These are phyloP conservation scores for Nomada fabriciana DNA, from an alignment of 2,888 invertebrate species.

Conservation along the genomic window DNA sequence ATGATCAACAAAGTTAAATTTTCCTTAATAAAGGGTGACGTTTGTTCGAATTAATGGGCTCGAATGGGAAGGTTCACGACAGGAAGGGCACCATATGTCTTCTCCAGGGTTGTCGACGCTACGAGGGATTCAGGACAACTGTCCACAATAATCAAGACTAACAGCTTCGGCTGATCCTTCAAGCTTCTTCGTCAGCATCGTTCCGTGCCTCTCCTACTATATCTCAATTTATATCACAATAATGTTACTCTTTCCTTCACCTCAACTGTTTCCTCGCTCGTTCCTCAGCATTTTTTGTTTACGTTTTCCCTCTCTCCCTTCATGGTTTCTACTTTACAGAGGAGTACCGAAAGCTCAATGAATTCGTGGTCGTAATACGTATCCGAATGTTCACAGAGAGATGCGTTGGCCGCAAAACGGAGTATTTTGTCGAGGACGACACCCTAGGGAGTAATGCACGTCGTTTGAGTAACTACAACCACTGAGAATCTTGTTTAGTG, in stretches of 20 bases:
- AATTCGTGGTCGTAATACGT: slow-evolving; percentile 57
- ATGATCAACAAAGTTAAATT: slow-evolving; percentile 37
- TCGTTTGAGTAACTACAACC: slow-evolving; percentile 63
- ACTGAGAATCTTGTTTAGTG: slow-evolving; percentile 48
- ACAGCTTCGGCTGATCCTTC: slow-evolving; percentile 82
- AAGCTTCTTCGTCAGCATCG: slow-evolving; percentile 78
- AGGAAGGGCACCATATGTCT: slow-evolving; percentile 74
- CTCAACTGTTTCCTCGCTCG: slow-evolving; percentile 15
- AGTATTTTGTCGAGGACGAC: slow-evolving; percentile 67
- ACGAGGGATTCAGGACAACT: slow-evolving; percentile 76
- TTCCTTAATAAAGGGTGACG: slow-evolving; percentile 69
- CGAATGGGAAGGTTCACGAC: slow-evolving; percentile 63
- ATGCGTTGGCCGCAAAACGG: slow-evolving; percentile 52
- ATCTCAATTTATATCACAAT: slow-evolving; percentile 83
- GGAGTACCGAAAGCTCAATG: slow-evolving; percentile 42
- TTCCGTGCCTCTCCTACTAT: slow-evolving; percentile 72
- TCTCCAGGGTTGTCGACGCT: slow-evolving; percentile 64
- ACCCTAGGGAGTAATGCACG: slow-evolving; percentile 71
- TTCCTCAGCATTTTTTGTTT: neutral
- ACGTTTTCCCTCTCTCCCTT: neutral
- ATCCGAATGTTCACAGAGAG: slow-evolving; percentile 55
- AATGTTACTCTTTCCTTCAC: slow-evolving; percentile 78
- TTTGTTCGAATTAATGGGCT: slow-evolving; percentile 76
- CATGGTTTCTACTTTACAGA: neutral
- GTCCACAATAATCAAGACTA: slow-evolving; percentile 84